phyloP scores from a whole-genome alignment of 2,113 vertebrate genomes.

The Odocoileus virginianus region DNA sequence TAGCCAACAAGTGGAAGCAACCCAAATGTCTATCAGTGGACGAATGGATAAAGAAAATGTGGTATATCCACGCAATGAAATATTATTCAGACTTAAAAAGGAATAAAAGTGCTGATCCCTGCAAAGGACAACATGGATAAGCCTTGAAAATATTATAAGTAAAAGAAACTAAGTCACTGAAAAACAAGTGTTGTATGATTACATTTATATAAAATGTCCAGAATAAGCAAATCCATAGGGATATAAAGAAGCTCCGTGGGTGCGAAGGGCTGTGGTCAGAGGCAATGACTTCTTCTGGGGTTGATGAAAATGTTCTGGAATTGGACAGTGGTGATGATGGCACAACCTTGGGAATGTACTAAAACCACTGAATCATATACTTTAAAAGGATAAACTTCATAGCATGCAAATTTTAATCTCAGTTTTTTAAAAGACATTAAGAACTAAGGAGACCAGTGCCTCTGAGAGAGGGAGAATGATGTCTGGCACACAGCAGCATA shows the following conservation, averaged over 20 bases:
- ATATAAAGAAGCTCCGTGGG: not conserved
- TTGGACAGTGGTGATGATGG: not conserved
- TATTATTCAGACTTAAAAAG: not conserved
- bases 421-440: not conserved
- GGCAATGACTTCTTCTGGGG: not conserved
- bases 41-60: not conserved
- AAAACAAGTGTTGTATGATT: not conserved
- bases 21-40: not conserved
- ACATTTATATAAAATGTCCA: not conserved
- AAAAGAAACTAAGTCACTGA: not conserved
- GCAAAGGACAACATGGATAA: not conserved
- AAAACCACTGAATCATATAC: not conserved
- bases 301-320: not conserved
- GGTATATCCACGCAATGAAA: not conserved
- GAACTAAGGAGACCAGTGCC: not conserved
- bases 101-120: not conserved
- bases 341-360: not conserved
- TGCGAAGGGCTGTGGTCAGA: not conserved
- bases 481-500: rapidly evolving
- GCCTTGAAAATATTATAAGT: not conserved
- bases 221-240: not conserved
- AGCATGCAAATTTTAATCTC: not conserved
- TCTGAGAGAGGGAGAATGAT: not conserved
- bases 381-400: not conserved
- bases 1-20: not conserved